phyloP scores from a whole-genome alignment of 2,888 invertebrate genomes.

The Melangyna quadrimaculata region DNA sequence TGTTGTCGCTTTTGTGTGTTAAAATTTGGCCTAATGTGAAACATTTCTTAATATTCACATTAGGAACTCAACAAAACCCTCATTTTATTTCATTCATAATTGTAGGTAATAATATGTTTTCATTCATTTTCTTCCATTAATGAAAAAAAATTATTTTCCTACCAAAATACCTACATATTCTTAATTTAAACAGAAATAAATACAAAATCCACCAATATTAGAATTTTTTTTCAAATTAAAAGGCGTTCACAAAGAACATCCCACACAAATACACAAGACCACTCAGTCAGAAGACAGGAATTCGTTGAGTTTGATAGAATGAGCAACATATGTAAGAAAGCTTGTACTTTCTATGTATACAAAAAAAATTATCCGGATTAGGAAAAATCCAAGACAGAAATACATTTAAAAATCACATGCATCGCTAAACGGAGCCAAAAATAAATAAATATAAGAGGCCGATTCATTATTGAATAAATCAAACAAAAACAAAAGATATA shows the following conservation, averaged over 20 bases:
- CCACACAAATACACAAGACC: not conserved
- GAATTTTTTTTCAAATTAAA: not conserved
- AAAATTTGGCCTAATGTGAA: too few relatives aligned
- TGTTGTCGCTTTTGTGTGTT: too few relatives aligned
- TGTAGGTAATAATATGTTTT: not conserved
- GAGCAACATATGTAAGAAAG: not conserved
- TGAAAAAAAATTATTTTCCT: not conserved
- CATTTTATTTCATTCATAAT: not conserved
- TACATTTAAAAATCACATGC: not conserved
- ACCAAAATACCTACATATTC: not conserved
- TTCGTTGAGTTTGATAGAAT: not conserved
- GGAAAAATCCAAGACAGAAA: not conserved
- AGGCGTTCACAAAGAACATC: not conserved
- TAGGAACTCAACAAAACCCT: too few relatives aligned
- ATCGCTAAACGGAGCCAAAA: not conserved
- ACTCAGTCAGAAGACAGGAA: not conserved
- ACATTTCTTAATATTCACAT: too few relatives aligned
- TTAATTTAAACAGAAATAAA: not conserved
- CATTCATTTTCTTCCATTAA: not conserved
- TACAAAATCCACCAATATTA: not conserved
- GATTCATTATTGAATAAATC: not conserved
- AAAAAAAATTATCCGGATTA: not conserved
- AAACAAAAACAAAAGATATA: conserved; percentile 8
- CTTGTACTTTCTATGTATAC: not conserved
- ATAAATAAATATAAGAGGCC: conserved; percentile 1